These are phyloP conservation scores for Phasianus colchicus DNA, from an alignment of 2,113 vertebrate genomes.

Conservation along the genomic window DNA sequence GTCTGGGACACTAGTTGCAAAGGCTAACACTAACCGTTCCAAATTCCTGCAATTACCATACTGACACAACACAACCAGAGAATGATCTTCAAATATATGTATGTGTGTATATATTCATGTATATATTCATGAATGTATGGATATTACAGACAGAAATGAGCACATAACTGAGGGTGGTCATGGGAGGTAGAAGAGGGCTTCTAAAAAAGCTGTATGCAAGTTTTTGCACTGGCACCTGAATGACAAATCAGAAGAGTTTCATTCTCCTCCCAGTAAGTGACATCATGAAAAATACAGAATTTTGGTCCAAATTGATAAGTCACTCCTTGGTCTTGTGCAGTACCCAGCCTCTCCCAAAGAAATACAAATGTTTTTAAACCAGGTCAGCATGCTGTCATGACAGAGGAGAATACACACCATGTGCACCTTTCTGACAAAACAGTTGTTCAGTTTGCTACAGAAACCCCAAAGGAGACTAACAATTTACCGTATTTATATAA, in stretches of 20 bases:
- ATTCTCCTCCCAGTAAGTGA: background rate
- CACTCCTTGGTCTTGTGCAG: background rate
- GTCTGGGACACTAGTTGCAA: background rate
- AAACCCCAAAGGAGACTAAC: conserved; percentile 52
- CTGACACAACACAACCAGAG: background rate
- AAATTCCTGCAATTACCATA: background rate
- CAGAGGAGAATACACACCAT: background rate
- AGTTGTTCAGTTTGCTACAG: conserved; percentile 56
- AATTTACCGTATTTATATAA: conserved; percentile 55
- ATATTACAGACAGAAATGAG: background rate
- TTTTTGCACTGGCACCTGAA: background rate
- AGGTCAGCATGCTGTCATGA: background rate
- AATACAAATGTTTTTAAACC: background rate
- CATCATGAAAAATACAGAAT: background rate
- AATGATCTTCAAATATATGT: background rate
- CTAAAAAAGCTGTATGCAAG: background rate
- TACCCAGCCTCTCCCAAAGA: background rate
- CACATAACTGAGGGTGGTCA: background rate
- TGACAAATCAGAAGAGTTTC: background rate
- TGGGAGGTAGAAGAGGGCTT: background rate
- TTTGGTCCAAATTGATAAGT: background rate
- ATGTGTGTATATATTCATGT: background rate
- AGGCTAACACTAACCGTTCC: background rate
- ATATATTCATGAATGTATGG: background rate
- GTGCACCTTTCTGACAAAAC: conserved; percentile 59